Evolutionary conservation across 2,113 vertebrate species (phyloP).

Genomic region (Etheostoma cragini): DNA sequence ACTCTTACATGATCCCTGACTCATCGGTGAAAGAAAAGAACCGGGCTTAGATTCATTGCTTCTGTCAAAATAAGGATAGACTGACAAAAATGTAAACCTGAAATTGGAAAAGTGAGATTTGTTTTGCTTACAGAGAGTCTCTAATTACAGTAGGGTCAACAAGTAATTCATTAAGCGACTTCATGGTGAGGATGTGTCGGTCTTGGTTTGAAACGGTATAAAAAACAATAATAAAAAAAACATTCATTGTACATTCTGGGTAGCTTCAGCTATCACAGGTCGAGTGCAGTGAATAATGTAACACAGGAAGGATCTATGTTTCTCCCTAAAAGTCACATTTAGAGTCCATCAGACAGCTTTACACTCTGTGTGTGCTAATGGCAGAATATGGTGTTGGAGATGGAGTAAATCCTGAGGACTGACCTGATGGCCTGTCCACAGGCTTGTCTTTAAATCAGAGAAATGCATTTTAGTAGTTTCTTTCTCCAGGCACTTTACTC

Average conservation of each 20-base stretch:
- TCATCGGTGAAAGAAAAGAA: conserved; percentile 22
- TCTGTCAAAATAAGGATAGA: conserved; percentile 22
- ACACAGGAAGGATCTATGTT: conserved; percentile 41
- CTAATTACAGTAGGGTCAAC: conserved; percentile 4
- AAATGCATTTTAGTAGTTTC: conserved; percentile 34
- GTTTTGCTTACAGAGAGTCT: conserved; percentile 8
- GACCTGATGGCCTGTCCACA: conserved; percentile 12
- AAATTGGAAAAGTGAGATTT: conserved; percentile 5
- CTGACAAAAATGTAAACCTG: not conserved
- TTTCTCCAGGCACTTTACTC: conserved; percentile 31
- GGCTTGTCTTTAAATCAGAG: conserved; percentile 19
- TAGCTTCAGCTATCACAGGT: conserved; percentile 10
- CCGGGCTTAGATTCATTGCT: not conserved
- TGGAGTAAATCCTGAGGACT: conserved; percentile 6
- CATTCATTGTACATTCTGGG: not conserved
- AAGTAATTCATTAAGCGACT: not conserved
- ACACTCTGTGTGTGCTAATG: not conserved
- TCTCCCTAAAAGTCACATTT: conserved; percentile 26
- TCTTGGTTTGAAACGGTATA: conserved; percentile 3
- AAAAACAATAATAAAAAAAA: too few relatives aligned
- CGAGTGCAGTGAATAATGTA: conserved; percentile 6
- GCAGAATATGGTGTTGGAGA: not conserved
- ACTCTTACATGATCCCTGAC: conserved; percentile 31
- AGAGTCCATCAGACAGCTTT: conserved; percentile 5
- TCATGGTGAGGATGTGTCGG: not conserved